Evolutionary conservation across 2,113 vertebrate species (phyloP), one percentile per base, ranked within the genome.

Genomic region (Lasiurus cinereus): DNA sequence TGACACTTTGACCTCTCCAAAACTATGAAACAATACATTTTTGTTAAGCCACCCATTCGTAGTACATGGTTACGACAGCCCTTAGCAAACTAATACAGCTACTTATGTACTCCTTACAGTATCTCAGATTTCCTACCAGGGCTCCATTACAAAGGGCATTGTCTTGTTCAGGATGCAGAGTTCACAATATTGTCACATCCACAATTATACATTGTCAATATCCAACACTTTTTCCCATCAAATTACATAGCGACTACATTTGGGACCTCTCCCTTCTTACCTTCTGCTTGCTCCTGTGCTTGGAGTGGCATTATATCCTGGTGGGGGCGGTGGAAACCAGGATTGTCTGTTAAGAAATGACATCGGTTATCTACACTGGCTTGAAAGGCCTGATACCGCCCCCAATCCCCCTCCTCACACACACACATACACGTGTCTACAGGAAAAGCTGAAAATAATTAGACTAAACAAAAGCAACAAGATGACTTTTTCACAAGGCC

Each of bases 301-400:
- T 56, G 94, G 83, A 0, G 24, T 36, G 36, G 79, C 73, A 18
- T 87, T 98, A 73, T 84, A 96, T 8, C 97, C 97, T 0, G 97
- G 96, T 97, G 98, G 97, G 0, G 97, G 90, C 0, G 98, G 98
- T 21, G 98, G 98, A 95, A 98, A 97, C 98, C 98, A 98, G 84
- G 98, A 98, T 72, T 98, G 98, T 73, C 98, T 99, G 95, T 92
- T 64, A 89, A 97, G 59, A 93, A 94, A 95, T 59, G 91, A 96
- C 9, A 97, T 12, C 10, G 6, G 10, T 90, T 80, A 97, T 29
- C 82, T 94, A 66, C 12, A 11, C 0, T 3, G 9, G 0, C 19
- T 90, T 21, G 3, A 82, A 95, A 90, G 78, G 22, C 33, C 33
- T 33, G 7, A 83, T 33, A 31, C 62, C 39, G 39, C 27, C 27